Conservation (phyloP, 2,113 vertebrate species). For the rabbit (Oryctolagus cuniculus) region DNA sequence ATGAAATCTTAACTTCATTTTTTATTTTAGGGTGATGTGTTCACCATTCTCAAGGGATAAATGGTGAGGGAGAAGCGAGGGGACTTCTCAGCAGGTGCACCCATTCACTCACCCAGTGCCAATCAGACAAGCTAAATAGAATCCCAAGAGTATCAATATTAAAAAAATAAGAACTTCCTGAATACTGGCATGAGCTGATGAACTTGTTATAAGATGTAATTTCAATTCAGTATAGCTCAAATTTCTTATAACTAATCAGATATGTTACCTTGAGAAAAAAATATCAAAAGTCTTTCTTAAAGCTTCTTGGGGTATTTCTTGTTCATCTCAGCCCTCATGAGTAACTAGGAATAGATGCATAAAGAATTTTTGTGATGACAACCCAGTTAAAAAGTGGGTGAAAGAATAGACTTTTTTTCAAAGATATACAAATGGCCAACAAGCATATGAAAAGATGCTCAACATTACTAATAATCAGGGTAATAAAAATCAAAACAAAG, state of each 20-base stretch:
- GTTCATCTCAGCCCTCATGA: neutral
- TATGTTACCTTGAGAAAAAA: neutral
- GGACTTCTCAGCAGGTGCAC: neutral
- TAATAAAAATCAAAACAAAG: neutral
- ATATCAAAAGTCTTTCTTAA: neutral
- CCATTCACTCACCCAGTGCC: neutral
- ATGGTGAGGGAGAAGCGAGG: neutral
- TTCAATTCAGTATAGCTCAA: neutral
- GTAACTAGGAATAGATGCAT: neutral
- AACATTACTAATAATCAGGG: neutral
- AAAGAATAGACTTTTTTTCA: neutral
- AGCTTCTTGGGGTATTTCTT: neutral
- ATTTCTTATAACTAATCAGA: neutral
- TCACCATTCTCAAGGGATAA: neutral
- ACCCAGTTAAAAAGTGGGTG: neutral
- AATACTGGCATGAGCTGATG: neutral
- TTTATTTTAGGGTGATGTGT: neutral
- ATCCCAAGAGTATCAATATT: neutral
- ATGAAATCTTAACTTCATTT: neutral
- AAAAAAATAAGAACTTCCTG: slow-evolving; percentile 7
- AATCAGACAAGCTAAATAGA: neutral
- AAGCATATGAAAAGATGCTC: neutral
- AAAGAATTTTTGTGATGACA: neutral
- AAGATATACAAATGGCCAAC: neutral
- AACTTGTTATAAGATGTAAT: neutral